Conservation (phyloP, 2,797 vertebrate genomes). For the Remorina albescens region DNA sequence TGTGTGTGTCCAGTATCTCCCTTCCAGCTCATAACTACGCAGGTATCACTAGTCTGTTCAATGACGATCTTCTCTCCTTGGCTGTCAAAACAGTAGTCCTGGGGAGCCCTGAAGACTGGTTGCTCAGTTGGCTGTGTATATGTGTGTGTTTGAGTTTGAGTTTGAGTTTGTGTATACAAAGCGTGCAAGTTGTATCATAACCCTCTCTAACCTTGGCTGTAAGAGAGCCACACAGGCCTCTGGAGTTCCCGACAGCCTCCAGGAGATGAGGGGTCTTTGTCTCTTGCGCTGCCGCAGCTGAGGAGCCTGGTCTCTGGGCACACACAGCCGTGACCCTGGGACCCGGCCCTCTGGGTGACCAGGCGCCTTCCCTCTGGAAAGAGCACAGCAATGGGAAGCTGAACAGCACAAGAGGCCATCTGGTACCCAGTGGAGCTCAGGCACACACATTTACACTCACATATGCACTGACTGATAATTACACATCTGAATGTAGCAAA, state of each 20-base stretch:
- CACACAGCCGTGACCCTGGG: slow-evolving; percentile 72
- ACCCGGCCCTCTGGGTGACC: slow-evolving; percentile 71
- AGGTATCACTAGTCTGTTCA: slow-evolving; percentile 86
- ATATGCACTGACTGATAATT: slow-evolving; percentile 1
- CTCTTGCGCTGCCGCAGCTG: slow-evolving; percentile 74
- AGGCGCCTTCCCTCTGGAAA: slow-evolving; percentile 60
- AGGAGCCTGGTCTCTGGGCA: slow-evolving; percentile 79
- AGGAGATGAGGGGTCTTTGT: slow-evolving; percentile 78
- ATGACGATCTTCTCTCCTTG: slow-evolving; percentile 84
- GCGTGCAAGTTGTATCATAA: slow-evolving; percentile 64
- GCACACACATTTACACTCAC: slow-evolving; percentile 5
- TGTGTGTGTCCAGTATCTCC: slow-evolving; percentile 72
- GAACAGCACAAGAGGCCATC: slow-evolving; percentile 82
- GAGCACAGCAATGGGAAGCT: slow-evolving; percentile 63
- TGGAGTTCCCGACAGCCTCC: slow-evolving; percentile 71
- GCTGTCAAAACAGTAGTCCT: slow-evolving; percentile 84
- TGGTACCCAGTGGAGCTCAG: slow-evolving; percentile 77
- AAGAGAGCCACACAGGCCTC: slow-evolving; percentile 77
- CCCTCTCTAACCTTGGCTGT: slow-evolving; percentile 81
- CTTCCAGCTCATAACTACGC: slow-evolving; percentile 78
- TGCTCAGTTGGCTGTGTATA: slow-evolving; percentile 76
- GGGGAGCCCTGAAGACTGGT: slow-evolving; percentile 82
- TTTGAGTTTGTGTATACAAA: slow-evolving; percentile 16
- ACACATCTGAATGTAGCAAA: slow-evolving; percentile 51
- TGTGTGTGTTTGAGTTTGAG: slow-evolving; percentile 18